phyloP scores from a whole-genome alignment of 1,140 invertebrate genomes.

The Drosophila persimilis region DNA sequence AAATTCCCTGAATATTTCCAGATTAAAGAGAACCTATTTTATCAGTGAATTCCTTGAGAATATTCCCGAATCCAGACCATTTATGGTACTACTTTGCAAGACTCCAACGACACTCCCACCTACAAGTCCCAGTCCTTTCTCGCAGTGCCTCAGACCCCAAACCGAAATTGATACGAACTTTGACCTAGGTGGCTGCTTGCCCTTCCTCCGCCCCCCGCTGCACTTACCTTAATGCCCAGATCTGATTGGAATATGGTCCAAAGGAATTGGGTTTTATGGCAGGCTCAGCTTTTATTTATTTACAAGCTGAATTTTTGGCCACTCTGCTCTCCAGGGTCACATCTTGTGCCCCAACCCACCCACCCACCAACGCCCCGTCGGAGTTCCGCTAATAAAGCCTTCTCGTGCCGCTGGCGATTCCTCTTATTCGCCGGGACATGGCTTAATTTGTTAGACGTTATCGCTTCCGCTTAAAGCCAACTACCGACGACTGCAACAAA shows the following conservation, averaged over 20 bases:
- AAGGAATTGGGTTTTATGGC: conserved; percentile 60
- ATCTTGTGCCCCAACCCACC: background rate
- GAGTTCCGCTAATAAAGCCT: conserved; percentile 59
- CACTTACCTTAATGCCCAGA: conserved; percentile 78
- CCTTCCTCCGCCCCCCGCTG: conserved; percentile 5
- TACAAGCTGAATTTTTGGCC: conserved; percentile 43
- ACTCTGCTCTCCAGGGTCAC: conserved; percentile 19
- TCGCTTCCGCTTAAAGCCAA: conserved; percentile 67
- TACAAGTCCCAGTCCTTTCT: too few species aligned
- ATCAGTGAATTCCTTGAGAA: too few species aligned
- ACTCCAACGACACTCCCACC: too few species aligned
- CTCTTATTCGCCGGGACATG: conserved; percentile 44
- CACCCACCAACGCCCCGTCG: background rate
- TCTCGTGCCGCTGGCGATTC: conserved; percentile 35
- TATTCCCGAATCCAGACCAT: too few species aligned
- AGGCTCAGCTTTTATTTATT: conserved; percentile 46
- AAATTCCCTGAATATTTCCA: too few species aligned
- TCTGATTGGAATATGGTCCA: conserved; percentile 82
- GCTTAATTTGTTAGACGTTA: conserved; percentile 79
- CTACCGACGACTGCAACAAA: conserved; percentile 56
- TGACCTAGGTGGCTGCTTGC: too few species aligned
- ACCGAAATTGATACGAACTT: too few species aligned
- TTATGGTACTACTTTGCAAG: too few species aligned
- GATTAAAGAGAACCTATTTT: too few species aligned
- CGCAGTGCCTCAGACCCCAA: too few species aligned